Evolutionary conservation across 2,797 vertebrate species (phyloP), one percentile per base, ranked within the genome.

Genomic region (Eremophila alpestris): DNA sequence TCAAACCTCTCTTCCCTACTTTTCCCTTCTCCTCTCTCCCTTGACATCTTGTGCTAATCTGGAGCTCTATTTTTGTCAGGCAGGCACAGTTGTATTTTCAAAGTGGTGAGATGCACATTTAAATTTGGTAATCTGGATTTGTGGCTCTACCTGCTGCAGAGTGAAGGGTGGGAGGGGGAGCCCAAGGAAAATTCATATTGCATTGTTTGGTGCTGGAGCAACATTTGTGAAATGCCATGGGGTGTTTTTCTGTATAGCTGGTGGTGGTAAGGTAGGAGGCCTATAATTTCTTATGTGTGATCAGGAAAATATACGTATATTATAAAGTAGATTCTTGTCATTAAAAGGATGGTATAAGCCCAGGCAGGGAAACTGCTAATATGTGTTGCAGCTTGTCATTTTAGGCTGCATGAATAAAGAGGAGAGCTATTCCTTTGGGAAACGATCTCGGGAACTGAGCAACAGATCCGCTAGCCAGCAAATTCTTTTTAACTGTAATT

Each of bases 401-500:
- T 93, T 91, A 96, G 95, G 89, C 97, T 95, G 90, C 32, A 55
- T 97, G 97, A 97, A 96, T 94, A 84, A 81, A 92, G 96, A 62
- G 86, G 94, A 93, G 95, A 97, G 90, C 96, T 89, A 5, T 91
- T 97, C 97, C 97, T 96, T 75, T 86, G 97, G 97, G 97, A 97
- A 97, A 91, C 36, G 26, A 74, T 97, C 97, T 96, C 18, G 11
- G 95, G 97, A 97, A 89, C 93, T 83, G 96, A 97, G 97, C 97
- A 97, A 81, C 93, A 95, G 96, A 97, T 97, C 95, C 1, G 10
- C 94, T 96, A 94, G 96, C 97, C 97, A 92, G 96, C 92, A 69
- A 93, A 96, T 97, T 97, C 97, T 97, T 97, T 64, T 94, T 67
- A 94, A 97, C 95, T 97, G 95, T 94, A 83, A 95, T 98, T 97